These are phyloP conservation scores for Steinernema khuongi DNA, from an alignment of 1,140 invertebrate genomes.

Conservation along the genomic window DNA sequence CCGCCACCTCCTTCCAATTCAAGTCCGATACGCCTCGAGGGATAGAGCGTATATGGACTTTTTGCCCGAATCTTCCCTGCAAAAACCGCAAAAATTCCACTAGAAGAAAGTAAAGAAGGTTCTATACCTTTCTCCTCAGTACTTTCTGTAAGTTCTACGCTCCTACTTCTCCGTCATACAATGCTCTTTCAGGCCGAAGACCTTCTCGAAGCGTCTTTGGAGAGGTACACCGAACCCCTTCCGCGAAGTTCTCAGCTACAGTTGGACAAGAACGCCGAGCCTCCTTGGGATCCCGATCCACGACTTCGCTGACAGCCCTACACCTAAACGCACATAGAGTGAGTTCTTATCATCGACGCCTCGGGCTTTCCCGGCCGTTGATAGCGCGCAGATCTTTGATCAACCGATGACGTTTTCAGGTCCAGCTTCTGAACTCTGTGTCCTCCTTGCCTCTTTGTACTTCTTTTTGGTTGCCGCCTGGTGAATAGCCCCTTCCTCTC, in stretches of 20 bases:
- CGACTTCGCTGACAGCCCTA: constrained; percentile 14
- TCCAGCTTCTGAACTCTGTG: constrained; percentile 11
- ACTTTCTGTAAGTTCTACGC: constrained; percentile 13
- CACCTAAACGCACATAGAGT: background rate
- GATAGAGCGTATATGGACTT: constrained; percentile 57
- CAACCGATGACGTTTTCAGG: constrained; percentile 1
- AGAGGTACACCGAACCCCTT: constrained; percentile 33
- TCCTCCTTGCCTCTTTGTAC: background rate
- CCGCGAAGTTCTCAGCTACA: constrained; percentile 43
- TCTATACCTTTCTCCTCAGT: constrained; percentile 26
- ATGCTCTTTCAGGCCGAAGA: constrained; percentile 22
- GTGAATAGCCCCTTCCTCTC: background rate
- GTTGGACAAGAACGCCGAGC: constrained; percentile 55
- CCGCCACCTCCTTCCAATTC: background rate
- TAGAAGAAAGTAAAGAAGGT: constrained; percentile 52
- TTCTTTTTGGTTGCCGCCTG: constrained; percentile 14
- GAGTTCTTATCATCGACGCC: constrained; percentile 14
- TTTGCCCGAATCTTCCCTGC: constrained; percentile 30
- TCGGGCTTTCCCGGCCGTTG: constrained; percentile 10
- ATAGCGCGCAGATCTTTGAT: constrained; percentile 16
- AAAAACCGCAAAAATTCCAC: constrained; percentile 48
- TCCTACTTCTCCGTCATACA: constrained; percentile 30
- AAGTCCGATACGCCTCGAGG: constrained; percentile 32
- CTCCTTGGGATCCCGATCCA: constrained; percentile 53
- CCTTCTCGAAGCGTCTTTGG: constrained; percentile 24